A percentile compares a stretch with the other conserved stretches of the same genome.
Conservation (phyloP, 2,888 invertebrate genomes). For the Geotrupes spiniger region DNA sequence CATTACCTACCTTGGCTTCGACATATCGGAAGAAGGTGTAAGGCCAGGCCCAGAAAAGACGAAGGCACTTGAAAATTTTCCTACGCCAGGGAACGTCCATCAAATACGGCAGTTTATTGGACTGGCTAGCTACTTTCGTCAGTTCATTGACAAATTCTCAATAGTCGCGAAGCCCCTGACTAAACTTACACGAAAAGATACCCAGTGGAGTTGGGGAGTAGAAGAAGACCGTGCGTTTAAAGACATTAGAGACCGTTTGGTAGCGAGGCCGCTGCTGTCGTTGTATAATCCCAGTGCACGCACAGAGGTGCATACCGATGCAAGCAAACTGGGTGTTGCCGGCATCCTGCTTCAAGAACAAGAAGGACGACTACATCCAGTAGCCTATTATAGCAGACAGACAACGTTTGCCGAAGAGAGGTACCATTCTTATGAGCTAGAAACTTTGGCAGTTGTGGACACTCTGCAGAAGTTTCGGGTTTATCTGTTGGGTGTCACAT, state of each 20-base stretch:
- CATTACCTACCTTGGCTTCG: constrained; percentile 37
- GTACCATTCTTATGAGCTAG: constrained; percentile 29
- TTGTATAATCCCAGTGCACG: constrained; percentile 26
- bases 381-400: constrained; percentile 35
- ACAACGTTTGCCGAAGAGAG: constrained; percentile 32
- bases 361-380: too few species aligned
- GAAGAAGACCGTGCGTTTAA: constrained; percentile 23
- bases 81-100: constrained; percentile 10
- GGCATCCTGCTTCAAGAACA: constrained; percentile 31
- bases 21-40: constrained; percentile 32
- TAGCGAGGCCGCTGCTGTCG: constrained; percentile 26
- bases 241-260: constrained; percentile 19
- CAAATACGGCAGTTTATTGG: constrained; percentile 37
- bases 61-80: constrained; percentile 18
- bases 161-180: constrained; percentile 9
- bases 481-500: constrained; percentile 23
- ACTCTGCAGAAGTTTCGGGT: constrained; percentile 17
- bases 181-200: constrained; percentile 20
- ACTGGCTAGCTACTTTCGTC: constrained; percentile 41
- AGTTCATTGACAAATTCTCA: constrained; percentile 28
- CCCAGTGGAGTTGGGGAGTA: constrained; percentile 16
- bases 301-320: constrained; percentile 36
- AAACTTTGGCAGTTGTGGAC: constrained; percentile 30
- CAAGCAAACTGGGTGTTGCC: constrained; percentile 29
- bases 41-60: constrained; percentile 30